Conservation (phyloP, 2,888 invertebrate genomes). For the Unio delphinus region DNA sequence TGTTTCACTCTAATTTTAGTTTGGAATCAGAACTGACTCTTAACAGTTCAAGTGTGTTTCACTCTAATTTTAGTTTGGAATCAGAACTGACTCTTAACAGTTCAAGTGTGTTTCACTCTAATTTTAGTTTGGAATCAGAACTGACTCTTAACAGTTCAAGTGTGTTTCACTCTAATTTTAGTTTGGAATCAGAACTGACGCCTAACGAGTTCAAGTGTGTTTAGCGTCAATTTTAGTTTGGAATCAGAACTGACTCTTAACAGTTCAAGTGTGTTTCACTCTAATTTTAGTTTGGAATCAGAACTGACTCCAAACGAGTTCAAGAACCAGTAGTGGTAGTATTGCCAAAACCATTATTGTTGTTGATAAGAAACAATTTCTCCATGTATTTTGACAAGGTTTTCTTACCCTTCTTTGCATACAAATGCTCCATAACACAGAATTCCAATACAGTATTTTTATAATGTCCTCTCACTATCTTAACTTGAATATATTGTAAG, state of each 20-base stretch:
- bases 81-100: slow-evolving; percentile 19
- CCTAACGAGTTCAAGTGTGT: too few relatives aligned
- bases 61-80: slow-evolving; percentile 5
- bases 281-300: slow-evolving; percentile 1
- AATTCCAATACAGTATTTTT: too few relatives aligned
- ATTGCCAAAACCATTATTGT: too few relatives aligned
- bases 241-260: slow-evolving; percentile 10
- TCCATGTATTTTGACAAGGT: too few relatives aligned
- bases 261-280: slow-evolving; percentile 43
- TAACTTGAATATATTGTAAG: too few relatives aligned
- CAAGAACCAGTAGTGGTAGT: too few relatives aligned
- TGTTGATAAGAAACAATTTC: too few relatives aligned
- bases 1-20: slow-evolving; percentile 28
- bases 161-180: too few relatives aligned
- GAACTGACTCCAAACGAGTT: not conserved
- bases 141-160: not conserved
- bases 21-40: not conserved
- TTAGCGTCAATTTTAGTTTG: slow-evolving; percentile 8
- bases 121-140: not conserved
- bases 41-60: slow-evolving; percentile 45
- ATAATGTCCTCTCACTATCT: too few relatives aligned
- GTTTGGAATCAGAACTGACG: too few relatives aligned
- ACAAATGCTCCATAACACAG: too few relatives aligned
- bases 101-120: slow-evolving; percentile 41
- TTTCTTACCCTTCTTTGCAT: too few relatives aligned